phyloP scores from a whole-genome alignment of 64 coral and sea anemone species.

The Actinia equina region DNA sequence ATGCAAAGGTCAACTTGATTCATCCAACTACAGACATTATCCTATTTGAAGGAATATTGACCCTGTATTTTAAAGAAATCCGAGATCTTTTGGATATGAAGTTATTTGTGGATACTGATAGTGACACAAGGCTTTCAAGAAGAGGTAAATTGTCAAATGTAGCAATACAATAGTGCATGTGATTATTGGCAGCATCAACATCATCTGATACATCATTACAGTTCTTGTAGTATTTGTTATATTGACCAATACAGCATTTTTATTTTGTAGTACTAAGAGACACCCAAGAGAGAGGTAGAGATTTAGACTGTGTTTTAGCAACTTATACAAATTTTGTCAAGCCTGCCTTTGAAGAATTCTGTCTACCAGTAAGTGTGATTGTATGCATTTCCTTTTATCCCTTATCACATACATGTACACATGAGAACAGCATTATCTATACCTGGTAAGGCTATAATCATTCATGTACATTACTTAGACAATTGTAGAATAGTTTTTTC shows the following conservation, averaged over 20 bases:
- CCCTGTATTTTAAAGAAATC: constrained; percentile 90
- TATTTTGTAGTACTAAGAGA: constrained; percentile 72
- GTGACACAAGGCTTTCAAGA: constrained; percentile 92
- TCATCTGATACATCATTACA: neutral
- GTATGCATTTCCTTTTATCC: neutral
- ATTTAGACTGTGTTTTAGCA: constrained; percentile 74
- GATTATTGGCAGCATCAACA: neutral
- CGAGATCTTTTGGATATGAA: constrained; percentile 94
- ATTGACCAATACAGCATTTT: neutral
- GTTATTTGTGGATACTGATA: constrained; percentile 95
- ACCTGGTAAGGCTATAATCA: no score
- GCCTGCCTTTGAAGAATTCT: constrained; percentile 99
- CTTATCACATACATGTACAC: no score
- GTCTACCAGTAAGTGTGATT: constrained; percentile 81
- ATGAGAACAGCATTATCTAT: no score
- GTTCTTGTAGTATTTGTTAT: no score
- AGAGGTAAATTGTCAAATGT: constrained; percentile 62
- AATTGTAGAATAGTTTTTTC: no score
- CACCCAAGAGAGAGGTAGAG: constrained; percentile 93
- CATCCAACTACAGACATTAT: constrained; percentile 77
- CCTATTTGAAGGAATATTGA: constrained; percentile 94
- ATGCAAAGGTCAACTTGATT: neutral
- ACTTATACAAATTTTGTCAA: constrained; percentile 97
- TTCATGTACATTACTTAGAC: no score
- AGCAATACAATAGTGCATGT: neutral